Conservation (phyloP, 2,888 invertebrate species). For the Phengaris alcon region DNA sequence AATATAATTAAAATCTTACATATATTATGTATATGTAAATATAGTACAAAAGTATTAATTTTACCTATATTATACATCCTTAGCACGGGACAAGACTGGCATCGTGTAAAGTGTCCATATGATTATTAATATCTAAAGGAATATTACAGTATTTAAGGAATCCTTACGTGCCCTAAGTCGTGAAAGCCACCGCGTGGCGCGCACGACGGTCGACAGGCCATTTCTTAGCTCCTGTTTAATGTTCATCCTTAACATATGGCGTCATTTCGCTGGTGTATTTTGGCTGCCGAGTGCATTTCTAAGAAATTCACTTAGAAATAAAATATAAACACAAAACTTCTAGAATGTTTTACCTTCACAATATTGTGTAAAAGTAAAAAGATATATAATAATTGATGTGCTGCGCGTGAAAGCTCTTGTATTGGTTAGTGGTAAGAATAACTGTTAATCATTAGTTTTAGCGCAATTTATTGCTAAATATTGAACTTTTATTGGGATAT, state of each 20-base stretch:
- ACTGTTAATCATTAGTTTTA: neutral
- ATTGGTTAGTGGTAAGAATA: too few species aligned
- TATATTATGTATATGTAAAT: too few species aligned
- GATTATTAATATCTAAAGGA: slow-evolving; percentile 27
- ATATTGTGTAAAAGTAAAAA: neutral
- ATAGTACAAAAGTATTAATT: too few species aligned
- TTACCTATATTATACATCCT: too few species aligned
- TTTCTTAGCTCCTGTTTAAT: slow-evolving; percentile 58
- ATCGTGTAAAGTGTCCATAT: too few species aligned
- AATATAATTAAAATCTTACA: too few species aligned
- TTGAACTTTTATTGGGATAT: neutral
- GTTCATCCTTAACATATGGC: slow-evolving; percentile 64
- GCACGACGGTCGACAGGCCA: slow-evolving; percentile 49
- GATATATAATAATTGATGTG: too few species aligned
- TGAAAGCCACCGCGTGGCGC: slow-evolving; percentile 55
- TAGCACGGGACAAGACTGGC: too few species aligned
- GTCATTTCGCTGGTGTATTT: slow-evolving; percentile 56
- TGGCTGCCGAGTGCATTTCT: slow-evolving; percentile 8
- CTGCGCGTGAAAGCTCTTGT: neutral
- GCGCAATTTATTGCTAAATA: neutral
- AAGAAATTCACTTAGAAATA: neutral
- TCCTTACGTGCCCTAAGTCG: slow-evolving; percentile 51
- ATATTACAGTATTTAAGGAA: slow-evolving; percentile 41
- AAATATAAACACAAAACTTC: neutral
- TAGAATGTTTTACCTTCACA: neutral